phyloP scores from a whole-genome alignment of 2,797 vertebrate genomes.

The Graptemys geographica region DNA sequence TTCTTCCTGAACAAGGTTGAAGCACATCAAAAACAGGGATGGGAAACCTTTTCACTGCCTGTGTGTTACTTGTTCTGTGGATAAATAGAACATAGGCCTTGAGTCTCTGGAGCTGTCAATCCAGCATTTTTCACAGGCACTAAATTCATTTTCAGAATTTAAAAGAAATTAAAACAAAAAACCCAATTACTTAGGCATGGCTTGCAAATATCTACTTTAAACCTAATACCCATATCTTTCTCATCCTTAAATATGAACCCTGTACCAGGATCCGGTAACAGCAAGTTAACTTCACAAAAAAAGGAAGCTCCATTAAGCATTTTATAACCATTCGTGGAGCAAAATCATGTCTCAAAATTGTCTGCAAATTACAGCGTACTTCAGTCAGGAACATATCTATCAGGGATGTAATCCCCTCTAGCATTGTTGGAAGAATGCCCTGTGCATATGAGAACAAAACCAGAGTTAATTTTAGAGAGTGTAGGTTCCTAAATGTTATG shows the following conservation, averaged over 20 bases:
- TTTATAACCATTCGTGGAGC: not conserved
- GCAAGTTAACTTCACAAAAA: not conserved
- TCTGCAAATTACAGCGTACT: not conserved
- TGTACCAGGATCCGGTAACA: not conserved
- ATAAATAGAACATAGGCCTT: not conserved
- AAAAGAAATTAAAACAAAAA: not conserved
- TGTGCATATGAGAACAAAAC: not conserved
- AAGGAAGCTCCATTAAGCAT: not conserved
- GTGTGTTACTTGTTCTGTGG: not conserved
- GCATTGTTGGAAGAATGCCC: not conserved
- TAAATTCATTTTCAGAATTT: not conserved
- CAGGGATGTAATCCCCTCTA: not conserved
- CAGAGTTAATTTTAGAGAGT: not conserved
- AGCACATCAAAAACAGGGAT: not conserved
- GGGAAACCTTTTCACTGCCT: not conserved
- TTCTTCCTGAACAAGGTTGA: not conserved
- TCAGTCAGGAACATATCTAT: not conserved
- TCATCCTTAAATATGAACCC: not conserved
- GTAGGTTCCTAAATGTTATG: not conserved
- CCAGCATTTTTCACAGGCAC: fast-evolving
- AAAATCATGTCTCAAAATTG: not conserved
- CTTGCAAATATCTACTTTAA: not conserved
- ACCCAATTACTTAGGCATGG: not conserved
- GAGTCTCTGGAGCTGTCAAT: not conserved
- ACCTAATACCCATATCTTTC: fast-evolving